Evolutionary conservation across 92 coral and sea anemone species (phyloP).

Genomic region (Palythoa heliodiscus): DNA sequence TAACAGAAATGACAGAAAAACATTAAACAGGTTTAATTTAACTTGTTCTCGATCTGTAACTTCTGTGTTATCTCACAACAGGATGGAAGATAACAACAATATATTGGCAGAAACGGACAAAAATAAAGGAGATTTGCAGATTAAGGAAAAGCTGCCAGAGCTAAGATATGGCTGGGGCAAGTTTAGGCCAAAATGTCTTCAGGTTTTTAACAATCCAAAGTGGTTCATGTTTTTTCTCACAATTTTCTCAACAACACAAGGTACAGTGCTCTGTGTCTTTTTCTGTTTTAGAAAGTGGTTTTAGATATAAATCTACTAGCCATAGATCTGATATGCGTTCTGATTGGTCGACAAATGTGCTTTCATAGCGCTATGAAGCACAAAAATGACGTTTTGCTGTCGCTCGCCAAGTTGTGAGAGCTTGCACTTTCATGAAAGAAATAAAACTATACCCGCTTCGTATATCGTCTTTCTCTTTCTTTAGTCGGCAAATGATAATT

Average conservation of each 20-base stretch:
- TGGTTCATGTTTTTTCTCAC: slow-evolving; percentile 72
- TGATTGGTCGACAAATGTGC: too few relatives aligned
- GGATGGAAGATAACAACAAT: slow-evolving; percentile 31
- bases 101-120: background rate
- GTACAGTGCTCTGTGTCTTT: slow-evolving; percentile 35
- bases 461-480: too few relatives aligned
- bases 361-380: too few relatives aligned
- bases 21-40: background rate
- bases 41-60: background rate
- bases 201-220: slow-evolving; percentile 75
- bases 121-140: background rate
- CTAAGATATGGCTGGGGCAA: slow-evolving; percentile 86
- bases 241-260: slow-evolving; percentile 68
- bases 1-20: background rate
- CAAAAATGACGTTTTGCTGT: too few relatives aligned
- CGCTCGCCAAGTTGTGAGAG: too few relatives aligned
- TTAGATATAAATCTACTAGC: background rate
- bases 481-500: too few relatives aligned
- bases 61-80: background rate
- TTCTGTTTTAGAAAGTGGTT: background rate
- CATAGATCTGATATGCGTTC: too few relatives aligned
- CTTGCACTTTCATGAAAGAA: too few relatives aligned
- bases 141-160: background rate
- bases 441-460: too few relatives aligned
- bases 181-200: slow-evolving; percentile 76